Evolutionary conservation across 2,113 vertebrate genomes (phyloP).

Genomic region (Entelurus aequoreus): DNA sequence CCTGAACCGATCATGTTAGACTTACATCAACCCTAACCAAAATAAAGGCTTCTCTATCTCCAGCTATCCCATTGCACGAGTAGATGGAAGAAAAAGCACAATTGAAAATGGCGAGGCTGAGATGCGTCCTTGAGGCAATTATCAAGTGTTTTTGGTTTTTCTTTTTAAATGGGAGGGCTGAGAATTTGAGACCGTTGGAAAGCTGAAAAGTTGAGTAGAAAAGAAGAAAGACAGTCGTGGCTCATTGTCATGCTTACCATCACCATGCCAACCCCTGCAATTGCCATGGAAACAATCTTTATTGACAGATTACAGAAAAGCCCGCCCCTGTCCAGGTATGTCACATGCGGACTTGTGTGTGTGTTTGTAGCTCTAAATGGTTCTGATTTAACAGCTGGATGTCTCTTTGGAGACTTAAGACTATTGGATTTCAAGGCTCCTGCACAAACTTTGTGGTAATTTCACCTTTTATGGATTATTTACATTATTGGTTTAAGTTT

Average conservation of each 20-base stretch:
- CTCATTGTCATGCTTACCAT: constrained; percentile 67
- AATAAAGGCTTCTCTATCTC: constrained; percentile 17
- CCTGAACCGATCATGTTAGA: constrained; percentile 8
- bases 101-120: constrained; percentile 15
- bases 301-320: constrained; percentile 48
- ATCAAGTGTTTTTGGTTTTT: constrained; percentile 24
- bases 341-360: constrained; percentile 12
- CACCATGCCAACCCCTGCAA: constrained; percentile 65
- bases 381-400: constrained; percentile 1
- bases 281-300: constrained; percentile 62
- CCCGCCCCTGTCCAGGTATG: constrained; percentile 43
- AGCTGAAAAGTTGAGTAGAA: constrained; percentile 2
- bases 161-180: constrained; percentile 12
- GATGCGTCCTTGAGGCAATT: constrained; percentile 47
- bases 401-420: background rate
- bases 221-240: constrained; percentile 22
- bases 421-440: background rate
- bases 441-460: background rate
- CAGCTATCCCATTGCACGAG: constrained; percentile 35
- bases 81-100: constrained; percentile 3
- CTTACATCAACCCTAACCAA: constrained; percentile 26
- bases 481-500: too few species aligned
- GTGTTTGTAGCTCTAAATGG: constrained; percentile 3
- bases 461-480: background rate
- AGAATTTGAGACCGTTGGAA: constrained; percentile 35